Evolutionary conservation across 2,888 invertebrate genomes (phyloP).

Genomic region (Lithosia quadra): DNA sequence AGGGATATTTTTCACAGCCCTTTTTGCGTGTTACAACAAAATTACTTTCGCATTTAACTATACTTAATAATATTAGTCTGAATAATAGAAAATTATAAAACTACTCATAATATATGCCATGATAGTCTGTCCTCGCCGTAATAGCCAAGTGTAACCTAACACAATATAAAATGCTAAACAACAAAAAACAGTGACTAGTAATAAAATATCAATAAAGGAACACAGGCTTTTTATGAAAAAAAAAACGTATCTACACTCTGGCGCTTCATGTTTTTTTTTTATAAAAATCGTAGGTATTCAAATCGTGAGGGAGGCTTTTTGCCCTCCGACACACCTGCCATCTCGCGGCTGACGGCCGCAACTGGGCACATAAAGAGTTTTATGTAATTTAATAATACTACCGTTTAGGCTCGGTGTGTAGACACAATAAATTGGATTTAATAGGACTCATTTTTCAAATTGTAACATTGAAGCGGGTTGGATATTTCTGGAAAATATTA

Average conservation of each 20-base stretch:
- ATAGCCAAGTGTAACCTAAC: constrained; percentile 38
- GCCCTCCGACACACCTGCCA: constrained; percentile 66
- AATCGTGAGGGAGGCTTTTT: constrained; percentile 70
- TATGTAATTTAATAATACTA: constrained; percentile 32
- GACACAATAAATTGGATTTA: constrained; percentile 12
- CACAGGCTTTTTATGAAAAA: constrained; percentile 55
- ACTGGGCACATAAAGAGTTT: constrained; percentile 35
- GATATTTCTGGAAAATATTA: background rate
- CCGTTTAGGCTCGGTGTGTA: constrained; percentile 18
- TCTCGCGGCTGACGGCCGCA: constrained; percentile 50
- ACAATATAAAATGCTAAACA: constrained; percentile 33
- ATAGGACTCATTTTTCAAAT: background rate
- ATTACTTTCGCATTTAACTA: background rate
- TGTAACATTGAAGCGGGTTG: background rate
- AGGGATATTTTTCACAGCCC: no score
- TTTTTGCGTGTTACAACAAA: no score
- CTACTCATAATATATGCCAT: background rate
- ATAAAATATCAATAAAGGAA: constrained; percentile 57
- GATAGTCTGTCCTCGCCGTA: background rate
- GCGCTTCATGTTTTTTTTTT: constrained; percentile 48
- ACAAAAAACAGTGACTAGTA: constrained; percentile 61
- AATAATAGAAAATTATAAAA: no score
- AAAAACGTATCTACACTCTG: constrained; percentile 47
- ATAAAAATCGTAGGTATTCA: constrained; percentile 69
- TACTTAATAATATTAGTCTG: no score